Conservation (phyloP, 2,888 invertebrate species). For the Tenodera sinensis region DNA sequence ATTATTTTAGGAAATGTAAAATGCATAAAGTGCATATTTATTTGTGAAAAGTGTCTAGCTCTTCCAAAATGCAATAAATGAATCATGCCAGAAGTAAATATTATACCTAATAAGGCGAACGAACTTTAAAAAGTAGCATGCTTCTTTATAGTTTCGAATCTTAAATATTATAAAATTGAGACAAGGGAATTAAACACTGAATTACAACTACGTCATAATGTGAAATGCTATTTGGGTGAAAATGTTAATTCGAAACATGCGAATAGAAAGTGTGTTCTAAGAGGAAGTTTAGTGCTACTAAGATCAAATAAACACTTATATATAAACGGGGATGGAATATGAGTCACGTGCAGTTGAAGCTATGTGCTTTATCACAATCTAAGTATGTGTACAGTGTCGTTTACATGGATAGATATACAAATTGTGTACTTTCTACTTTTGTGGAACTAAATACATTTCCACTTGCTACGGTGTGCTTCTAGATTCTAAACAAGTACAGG, state of each 20-base stretch:
- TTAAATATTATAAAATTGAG: background rate
- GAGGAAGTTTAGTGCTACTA: background rate
- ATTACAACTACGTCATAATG: background rate
- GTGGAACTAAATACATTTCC: background rate
- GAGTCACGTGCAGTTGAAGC: background rate
- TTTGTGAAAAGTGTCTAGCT: background rate
- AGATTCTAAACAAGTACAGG: background rate
- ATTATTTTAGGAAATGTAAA: background rate
- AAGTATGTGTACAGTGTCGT: background rate
- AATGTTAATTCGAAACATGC: background rate
- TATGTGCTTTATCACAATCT: background rate
- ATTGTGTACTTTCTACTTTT: background rate
- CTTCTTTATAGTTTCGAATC: background rate
- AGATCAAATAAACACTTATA: background rate
- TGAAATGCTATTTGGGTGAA: background rate
- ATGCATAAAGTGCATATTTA: background rate
- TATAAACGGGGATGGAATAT: background rate
- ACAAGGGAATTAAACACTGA: background rate
- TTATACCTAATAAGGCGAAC: background rate
- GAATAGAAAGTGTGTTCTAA: background rate
- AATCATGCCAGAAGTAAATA: background rate
- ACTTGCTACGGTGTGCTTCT: background rate
- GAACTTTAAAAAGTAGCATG: background rate
- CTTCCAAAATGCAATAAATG: background rate
- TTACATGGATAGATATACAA: background rate